Evolutionary conservation across 2,113 vertebrate genomes (phyloP).

Genomic region (Dipodomys merriami): DNA sequence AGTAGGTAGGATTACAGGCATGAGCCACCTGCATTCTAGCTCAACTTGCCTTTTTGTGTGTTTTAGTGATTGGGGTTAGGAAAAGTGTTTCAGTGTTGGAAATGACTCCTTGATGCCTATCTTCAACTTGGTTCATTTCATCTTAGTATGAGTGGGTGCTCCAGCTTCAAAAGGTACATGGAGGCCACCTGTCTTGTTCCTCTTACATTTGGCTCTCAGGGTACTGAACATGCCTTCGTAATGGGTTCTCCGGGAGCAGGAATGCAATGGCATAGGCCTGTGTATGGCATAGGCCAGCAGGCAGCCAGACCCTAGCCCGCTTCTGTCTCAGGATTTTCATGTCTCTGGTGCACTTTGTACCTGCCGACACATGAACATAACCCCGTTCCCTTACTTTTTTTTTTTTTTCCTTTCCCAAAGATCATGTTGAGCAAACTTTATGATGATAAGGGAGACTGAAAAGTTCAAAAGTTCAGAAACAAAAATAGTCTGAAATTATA

Average conservation of each 20-base stretch:
- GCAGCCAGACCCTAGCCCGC: background rate
- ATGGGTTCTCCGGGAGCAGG: background rate
- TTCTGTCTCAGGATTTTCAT: background rate
- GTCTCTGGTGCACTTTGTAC: background rate
- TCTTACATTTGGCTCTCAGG: background rate
- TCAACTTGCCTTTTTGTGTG: background rate
- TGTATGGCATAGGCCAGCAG: background rate
- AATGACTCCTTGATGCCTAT: background rate
- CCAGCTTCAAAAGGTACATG: background rate
- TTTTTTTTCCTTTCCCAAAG: background rate
- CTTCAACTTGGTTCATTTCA: background rate
- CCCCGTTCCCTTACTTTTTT: background rate
- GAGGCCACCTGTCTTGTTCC: background rate
- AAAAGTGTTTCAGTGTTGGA: background rate
- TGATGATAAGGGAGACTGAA: conserved; percentile 22
- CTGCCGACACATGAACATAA: background rate
- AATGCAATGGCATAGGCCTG: background rate
- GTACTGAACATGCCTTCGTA: background rate
- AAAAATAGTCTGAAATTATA: background rate
- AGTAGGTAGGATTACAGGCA: too few relatives aligned
- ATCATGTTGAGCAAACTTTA: background rate
- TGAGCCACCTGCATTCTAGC: too few relatives aligned
- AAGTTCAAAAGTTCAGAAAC: conserved; percentile 44
- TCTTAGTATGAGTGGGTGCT: background rate
- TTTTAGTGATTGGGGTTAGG: background rate